Percentiles rank a stretch among this genome's conserved stretches.
These are phyloP conservation scores for Lobophora halterata DNA, from an alignment of 2,888 invertebrate species.

Conservation along the genomic window DNA sequence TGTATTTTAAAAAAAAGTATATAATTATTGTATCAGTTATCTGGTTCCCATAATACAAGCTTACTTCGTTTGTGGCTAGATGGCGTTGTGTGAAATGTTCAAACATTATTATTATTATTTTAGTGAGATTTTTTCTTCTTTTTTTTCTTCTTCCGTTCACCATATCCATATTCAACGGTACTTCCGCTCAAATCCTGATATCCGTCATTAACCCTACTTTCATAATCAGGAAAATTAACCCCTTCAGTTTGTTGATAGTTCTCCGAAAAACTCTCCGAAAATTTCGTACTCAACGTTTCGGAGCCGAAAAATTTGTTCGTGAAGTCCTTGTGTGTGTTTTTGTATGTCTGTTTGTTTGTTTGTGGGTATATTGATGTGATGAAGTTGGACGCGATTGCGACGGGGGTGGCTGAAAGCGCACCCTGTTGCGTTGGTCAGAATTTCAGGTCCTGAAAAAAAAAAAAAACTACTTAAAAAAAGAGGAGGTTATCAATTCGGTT, in stretches of 20 bases:
- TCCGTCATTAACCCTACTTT: conserved; percentile 50
- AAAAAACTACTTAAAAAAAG: too few relatives aligned
- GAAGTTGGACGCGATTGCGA: conserved; percentile 67
- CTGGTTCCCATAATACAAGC: too few relatives aligned
- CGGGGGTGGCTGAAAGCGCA: conserved; percentile 63
- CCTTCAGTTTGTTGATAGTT: conserved; percentile 65
- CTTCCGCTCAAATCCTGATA: conserved; percentile 69
- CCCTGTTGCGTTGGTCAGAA: conserved; percentile 81
- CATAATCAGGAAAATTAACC: conserved; percentile 62
- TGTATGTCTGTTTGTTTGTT: conserved; percentile 64
- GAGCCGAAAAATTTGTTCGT: conserved; percentile 67
- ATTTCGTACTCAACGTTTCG: conserved; percentile 59
- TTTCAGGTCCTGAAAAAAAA: conserved; percentile 75
- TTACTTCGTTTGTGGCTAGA: too few relatives aligned
- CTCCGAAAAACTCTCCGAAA: conserved; percentile 61
- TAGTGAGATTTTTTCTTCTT: conserved; percentile 56
- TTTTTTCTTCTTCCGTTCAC: conserved; percentile 45
- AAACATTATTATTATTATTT: conserved; percentile 41
- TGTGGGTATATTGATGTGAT: conserved; percentile 66
- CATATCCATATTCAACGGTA: conserved; percentile 49
- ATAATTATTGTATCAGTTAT: too few relatives aligned
- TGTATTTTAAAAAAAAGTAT: too few relatives aligned
- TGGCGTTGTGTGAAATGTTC: too few relatives aligned
- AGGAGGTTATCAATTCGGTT: too few relatives aligned
- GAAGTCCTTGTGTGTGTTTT: conserved; percentile 34